phyloP scores from a whole-genome alignment of 2,797 vertebrate species.

The Falco novaeseelandiae region DNA sequence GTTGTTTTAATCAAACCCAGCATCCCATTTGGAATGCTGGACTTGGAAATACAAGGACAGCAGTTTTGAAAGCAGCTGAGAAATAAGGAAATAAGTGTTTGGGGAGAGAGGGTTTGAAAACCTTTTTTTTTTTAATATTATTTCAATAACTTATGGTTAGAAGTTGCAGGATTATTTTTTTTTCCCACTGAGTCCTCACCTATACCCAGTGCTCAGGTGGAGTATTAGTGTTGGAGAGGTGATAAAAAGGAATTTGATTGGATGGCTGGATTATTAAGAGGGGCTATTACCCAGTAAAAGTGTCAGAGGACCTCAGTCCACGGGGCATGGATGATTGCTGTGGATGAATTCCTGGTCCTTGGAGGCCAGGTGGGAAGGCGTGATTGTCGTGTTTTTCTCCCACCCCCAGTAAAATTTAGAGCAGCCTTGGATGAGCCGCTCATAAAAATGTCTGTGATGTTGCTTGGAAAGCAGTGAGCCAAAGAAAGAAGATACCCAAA shows the following conservation, averaged over 20 bases:
- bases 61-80: slow-evolving; percentile 40
- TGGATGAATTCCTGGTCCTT: slow-evolving; percentile 34
- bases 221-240: not conserved
- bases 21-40: slow-evolving; percentile 45
- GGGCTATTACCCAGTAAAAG: slow-evolving; percentile 13
- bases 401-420: not conserved
- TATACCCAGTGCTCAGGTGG: not conserved
- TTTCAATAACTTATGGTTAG: not conserved
- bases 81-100: slow-evolving; percentile 43
- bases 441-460: not conserved
- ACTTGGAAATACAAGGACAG: slow-evolving; percentile 57
- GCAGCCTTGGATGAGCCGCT: not conserved
- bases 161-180: not conserved
- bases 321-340: not conserved
- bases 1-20: slow-evolving; percentile 66
- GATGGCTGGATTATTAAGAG: slow-evolving; percentile 35
- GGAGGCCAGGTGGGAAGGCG: not conserved
- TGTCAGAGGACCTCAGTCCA: not conserved
- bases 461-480: not conserved
- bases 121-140: not conserved
- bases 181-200: not conserved
- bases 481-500: not conserved
- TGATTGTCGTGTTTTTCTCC: not conserved
- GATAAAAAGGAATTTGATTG: slow-evolving; percentile 32
- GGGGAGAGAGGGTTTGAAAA: not conserved